phyloP scores from a whole-genome alignment of 2,113 vertebrate genomes.

The Spermophilus dauricus region DNA sequence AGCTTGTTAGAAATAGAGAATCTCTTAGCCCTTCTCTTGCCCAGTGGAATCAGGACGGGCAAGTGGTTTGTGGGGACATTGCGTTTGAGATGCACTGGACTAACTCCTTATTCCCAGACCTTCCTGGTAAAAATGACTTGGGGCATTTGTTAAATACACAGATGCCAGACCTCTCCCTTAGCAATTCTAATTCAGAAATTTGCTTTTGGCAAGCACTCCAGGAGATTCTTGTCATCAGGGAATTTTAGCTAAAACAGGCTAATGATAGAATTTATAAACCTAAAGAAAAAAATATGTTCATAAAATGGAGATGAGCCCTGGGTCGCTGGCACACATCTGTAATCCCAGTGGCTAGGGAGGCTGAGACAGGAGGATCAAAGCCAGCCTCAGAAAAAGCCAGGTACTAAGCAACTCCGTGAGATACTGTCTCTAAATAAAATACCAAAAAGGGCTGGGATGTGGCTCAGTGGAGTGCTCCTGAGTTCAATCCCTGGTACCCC shows the following conservation, averaged over 20 bases:
- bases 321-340: too few species aligned
- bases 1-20: background rate
- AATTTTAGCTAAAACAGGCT: background rate
- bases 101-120: background rate
- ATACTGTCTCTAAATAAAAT: too few species aligned
- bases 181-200: slow-evolving; percentile 23
- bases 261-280: background rate
- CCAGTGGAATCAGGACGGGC: background rate
- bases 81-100: background rate
- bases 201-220: background rate
- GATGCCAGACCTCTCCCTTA: background rate
- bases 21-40: background rate
- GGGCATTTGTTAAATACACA: background rate
- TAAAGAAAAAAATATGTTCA: slow-evolving; percentile 1
- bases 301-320: background rate
- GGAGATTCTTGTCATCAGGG: background rate
- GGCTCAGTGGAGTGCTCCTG: too few species aligned
- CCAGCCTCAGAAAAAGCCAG: too few species aligned
- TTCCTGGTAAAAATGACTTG: background rate
- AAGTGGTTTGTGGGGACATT: background rate
- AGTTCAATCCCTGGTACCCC: too few species aligned
- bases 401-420: too few species aligned
- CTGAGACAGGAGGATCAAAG: too few species aligned
- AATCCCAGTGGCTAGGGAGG: too few species aligned
- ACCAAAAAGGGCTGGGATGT: too few species aligned